A percentile compares a stretch with the other conserved stretches of the same genome.
Conservation (phyloP, 2,113 vertebrate species). For the Myiozetetes cayanensis region DNA sequence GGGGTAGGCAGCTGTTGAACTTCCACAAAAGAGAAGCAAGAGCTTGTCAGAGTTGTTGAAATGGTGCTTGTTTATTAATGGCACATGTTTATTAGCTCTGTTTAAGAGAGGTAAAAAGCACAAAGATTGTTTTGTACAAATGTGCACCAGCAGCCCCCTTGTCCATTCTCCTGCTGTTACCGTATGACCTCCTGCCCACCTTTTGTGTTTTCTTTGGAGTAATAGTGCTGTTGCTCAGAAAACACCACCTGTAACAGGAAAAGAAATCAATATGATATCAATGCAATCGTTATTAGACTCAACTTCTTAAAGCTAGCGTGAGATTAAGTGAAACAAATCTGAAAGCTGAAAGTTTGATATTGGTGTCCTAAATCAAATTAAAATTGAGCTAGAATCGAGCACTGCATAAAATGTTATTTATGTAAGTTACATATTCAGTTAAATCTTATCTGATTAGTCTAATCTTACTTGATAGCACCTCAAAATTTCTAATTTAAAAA, state of each 20-base stretch:
- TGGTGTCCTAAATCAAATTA: slow-evolving; percentile 55
- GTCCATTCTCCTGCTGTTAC: not conserved
- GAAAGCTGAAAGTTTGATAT: slow-evolving; percentile 22
- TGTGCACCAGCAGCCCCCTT: not conserved
- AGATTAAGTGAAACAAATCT: slow-evolving; percentile 43
- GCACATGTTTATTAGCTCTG: not conserved
- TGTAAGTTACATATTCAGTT: slow-evolving; percentile 8
- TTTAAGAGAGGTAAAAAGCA: not conserved
- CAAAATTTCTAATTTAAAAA: slow-evolving; percentile 8
- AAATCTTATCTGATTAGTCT: slow-evolving; percentile 41
- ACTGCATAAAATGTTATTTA: slow-evolving; percentile 48
- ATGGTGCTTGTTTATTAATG: not conserved
- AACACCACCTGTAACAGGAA: not conserved
- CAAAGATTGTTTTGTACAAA: not conserved
- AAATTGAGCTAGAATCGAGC: not conserved
- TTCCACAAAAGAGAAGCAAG: not conserved
- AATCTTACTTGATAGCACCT: slow-evolving; percentile 40
- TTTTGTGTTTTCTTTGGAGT: not conserved
- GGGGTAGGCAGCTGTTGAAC: not conserved
- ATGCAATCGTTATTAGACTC: not conserved
- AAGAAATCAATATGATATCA: slow-evolving; percentile 15
- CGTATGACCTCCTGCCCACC: not conserved
- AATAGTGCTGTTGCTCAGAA: not conserved
- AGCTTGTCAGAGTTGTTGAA: not conserved
- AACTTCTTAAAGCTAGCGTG: slow-evolving; percentile 42